Percentiles rank a stretch among this genome's conserved stretches.
Evolutionary conservation across 2,797 vertebrate genomes (phyloP).

Genomic region (Cuculus canorus): DNA sequence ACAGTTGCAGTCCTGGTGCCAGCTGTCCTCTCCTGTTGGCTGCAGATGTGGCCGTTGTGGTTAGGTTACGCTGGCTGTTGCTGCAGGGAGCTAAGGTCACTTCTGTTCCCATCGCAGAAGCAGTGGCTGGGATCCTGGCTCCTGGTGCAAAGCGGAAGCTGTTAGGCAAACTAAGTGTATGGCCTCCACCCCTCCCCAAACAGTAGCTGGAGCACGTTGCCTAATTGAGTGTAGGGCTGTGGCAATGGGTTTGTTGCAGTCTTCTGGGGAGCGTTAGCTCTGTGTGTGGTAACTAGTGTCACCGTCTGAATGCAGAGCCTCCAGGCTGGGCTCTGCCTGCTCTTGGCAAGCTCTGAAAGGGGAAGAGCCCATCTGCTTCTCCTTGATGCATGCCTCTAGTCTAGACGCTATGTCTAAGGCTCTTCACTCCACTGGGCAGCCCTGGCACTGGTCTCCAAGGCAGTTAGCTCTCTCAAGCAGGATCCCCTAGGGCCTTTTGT

Average conservation of each 20-base stretch:
- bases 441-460: not conserved
- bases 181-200: not conserved
- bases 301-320: conserved; percentile 50
- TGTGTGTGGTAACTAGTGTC: conserved; percentile 38
- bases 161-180: not conserved
- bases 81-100: conserved; percentile 3
- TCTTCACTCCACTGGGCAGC: not conserved
- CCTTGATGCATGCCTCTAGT: conserved; percentile 39
- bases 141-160: not conserved
- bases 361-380: conserved; percentile 32
- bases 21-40: not conserved
- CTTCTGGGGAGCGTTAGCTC: conserved; percentile 32
- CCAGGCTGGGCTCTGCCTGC: conserved; percentile 43
- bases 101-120: not conserved
- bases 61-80: not conserved
- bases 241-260: conserved; percentile 37
- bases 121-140: not conserved
- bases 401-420: conserved; percentile 43
- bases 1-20: not conserved
- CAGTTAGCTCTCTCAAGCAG: not conserved
- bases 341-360: conserved; percentile 64
- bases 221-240: conserved; percentile 14
- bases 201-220: conserved; percentile 12
- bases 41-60: not conserved
- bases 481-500: conserved; percentile 43